Percentiles rank a stretch among this genome's conserved stretches.
Evolutionary conservation across 2,797 vertebrate species (phyloP).

Genomic region (Gymnothorax javanicus): DNA sequence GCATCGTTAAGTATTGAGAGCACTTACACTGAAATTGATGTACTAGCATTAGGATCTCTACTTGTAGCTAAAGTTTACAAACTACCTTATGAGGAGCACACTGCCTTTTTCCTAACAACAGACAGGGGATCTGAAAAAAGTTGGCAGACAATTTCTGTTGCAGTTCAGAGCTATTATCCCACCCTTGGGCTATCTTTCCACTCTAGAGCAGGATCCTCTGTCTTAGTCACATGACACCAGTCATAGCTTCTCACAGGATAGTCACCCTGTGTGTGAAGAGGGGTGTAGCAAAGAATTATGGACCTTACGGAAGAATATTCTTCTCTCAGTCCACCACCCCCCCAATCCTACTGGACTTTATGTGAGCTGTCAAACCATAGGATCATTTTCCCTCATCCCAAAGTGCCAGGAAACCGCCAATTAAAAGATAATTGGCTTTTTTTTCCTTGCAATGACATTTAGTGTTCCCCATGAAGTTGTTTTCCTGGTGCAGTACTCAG

Average conservation of each 20-base stretch:
- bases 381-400: too few relatives aligned
- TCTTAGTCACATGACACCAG: neutral
- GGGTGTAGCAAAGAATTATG: too few relatives aligned
- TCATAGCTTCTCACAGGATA: neutral
- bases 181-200: conserved; percentile 28
- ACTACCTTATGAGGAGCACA: conserved; percentile 80
- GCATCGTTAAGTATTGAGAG: too few relatives aligned
- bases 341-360: too few relatives aligned
- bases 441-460: neutral
- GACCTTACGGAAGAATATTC: too few relatives aligned
- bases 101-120: conserved; percentile 78
- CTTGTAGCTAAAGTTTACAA: conserved; percentile 52
- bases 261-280: neutral
- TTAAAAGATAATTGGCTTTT: neutral
- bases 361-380: too few relatives aligned
- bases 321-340: too few relatives aligned
- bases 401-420: neutral
- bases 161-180: conserved; percentile 81
- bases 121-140: conserved; percentile 76
- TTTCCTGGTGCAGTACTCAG: too few relatives aligned
- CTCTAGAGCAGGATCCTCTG: neutral
- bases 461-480: neutral
- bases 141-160: conserved; percentile 84
- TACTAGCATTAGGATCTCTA: neutral
- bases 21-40: conserved; percentile 62